Base-by-base conservation (phyloP, 2,797 vertebrate species). In the Buphagus erythrorhynchus region DNA sequence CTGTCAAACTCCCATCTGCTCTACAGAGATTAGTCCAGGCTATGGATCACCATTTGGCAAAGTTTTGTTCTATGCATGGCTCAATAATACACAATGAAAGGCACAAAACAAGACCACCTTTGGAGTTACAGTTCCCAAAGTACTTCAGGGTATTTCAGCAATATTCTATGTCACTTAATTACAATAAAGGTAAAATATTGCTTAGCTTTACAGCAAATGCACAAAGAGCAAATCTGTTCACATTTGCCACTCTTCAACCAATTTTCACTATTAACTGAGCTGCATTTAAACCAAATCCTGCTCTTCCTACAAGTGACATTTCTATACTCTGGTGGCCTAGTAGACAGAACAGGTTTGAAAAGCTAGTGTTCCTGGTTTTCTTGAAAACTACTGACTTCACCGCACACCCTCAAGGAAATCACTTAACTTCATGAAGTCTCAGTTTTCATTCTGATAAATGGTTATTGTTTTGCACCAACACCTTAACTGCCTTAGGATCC, bases 1-100 rank as follows among this genome's bases (percentile, higher is more conserved):
- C 59, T 95, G 96, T 98, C 97, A 97, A 96, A 93, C 82, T 94
- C 86, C 93, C 93, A 97, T 85, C 96, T 97, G 97, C 86, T 92
- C 96, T 25, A 11, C 16, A 58, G 75, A 96, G 95, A 97, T 97
- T 93, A 97, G 93, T 95, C 95, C 91, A 75, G 91, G 85, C 82
- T 54, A 72, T 31, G 51, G 87, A 96, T 95, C 91, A 65, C 90
- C 51, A 52, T 57, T 94, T 96, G 94, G 87, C 95, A 95, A 55
- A 57, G 36, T 49, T 87, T 62, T 19, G 8, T 78, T 75, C 91
- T 87, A 65, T 42, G 51, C 87, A 76, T 51, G 59, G 45, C 61
- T 96, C 71, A 54, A 55, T 54, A 76, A 78, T 20, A 36, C 48
- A 62, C 76, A 86, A 74, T 14, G 78, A 46, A 42, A n/a, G 38